A percentile compares a stretch with the other conserved stretches of the same genome.
Evolutionary conservation across 2,113 vertebrate species (phyloP).

Genomic region (Clarias batrachus): DNA sequence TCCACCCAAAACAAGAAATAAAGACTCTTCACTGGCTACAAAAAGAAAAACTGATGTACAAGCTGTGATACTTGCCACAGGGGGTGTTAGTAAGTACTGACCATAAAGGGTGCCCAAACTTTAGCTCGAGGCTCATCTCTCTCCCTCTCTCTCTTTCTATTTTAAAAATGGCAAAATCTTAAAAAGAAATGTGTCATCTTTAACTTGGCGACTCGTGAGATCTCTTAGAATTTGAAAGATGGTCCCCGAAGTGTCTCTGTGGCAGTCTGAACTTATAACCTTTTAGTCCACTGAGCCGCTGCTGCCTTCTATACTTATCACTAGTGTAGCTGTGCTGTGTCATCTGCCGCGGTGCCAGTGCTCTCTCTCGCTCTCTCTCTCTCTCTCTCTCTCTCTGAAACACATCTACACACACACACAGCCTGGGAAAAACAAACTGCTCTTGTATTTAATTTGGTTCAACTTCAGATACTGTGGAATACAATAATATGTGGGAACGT

Average conservation of each 20-base stretch:
- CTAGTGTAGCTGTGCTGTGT: constrained; percentile 4
- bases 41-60: too few species aligned
- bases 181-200: too few species aligned
- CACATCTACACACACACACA: background rate
- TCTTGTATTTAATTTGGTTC: background rate
- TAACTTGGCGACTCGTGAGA: background rate
- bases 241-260: background rate
- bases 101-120: too few species aligned
- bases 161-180: too few species aligned
- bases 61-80: too few species aligned
- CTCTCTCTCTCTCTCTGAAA: background rate
- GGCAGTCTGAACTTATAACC: background rate
- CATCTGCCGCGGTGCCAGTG: background rate
- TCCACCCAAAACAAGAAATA: too few species aligned
- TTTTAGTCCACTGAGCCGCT: background rate
- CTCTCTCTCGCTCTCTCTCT: background rate
- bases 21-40: too few species aligned
- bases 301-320: constrained; percentile 2
- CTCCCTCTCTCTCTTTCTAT: too few species aligned
- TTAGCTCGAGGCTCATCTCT: too few species aligned
- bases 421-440: constrained; percentile 43
- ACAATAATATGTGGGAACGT: constrained; percentile 13
- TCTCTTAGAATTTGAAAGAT: background rate
- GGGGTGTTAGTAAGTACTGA: too few species aligned
- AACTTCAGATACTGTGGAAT: background rate